Conservation (phyloP, 2,797 vertebrate genomes). For the Pangasius macronema region DNA sequence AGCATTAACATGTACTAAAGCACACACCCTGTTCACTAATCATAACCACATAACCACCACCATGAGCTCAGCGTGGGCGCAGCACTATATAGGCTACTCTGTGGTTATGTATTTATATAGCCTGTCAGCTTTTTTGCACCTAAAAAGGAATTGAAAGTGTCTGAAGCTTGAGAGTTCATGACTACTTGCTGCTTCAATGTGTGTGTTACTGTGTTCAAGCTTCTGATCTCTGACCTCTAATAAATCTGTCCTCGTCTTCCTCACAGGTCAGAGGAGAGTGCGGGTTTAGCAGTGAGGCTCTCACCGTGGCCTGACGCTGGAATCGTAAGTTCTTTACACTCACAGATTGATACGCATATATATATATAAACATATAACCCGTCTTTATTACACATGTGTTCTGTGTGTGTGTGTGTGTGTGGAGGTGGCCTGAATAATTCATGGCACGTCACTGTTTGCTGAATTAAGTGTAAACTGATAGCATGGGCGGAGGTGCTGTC, state of each 20-base stretch:
- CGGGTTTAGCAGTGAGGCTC: constrained; percentile 32
- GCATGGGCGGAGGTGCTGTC: constrained; percentile 51
- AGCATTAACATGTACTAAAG: neutral
- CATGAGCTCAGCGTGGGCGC: neutral
- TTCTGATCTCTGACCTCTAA: constrained; percentile 19
- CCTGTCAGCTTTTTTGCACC: neutral
- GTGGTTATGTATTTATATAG: neutral
- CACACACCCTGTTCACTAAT: neutral
- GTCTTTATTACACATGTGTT: neutral
- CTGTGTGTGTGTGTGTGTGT: constrained; percentile 15
- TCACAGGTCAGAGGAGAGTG: constrained; percentile 40
- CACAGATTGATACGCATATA: neutral
- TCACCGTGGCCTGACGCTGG: constrained; percentile 39
- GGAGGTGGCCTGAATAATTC: constrained; percentile 68
- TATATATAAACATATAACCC: neutral
- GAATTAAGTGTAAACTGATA: constrained; percentile 76
- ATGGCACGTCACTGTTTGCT: constrained; percentile 60
- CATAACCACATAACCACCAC: neutral
- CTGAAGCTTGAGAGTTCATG: neutral
- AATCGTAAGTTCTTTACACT: constrained; percentile 50
- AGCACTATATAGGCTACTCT: too few relatives aligned
- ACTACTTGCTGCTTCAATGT: neutral
- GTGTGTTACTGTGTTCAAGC: neutral
- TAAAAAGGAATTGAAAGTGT: constrained; percentile 25
- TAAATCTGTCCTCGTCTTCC: neutral